Conservation (phyloP, 2,888 invertebrate genomes). For the Neoitamus cyanurus region DNA sequence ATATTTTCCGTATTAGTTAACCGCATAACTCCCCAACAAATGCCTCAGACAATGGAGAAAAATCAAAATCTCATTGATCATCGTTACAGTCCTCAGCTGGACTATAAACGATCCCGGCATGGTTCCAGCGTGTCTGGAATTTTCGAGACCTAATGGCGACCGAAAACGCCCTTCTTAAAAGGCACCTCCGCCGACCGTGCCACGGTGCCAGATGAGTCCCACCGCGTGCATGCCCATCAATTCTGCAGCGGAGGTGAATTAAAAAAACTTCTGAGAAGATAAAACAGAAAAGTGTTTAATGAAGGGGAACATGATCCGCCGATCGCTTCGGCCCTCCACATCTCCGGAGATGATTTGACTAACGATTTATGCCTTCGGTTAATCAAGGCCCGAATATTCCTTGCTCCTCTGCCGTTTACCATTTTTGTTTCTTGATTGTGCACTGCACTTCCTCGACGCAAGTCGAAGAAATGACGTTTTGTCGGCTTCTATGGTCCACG, state of each 20-base stretch:
- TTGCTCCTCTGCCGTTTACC: background rate
- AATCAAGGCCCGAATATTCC: conserved; percentile 47
- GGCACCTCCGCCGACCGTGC: background rate
- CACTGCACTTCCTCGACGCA: conserved; percentile 12
- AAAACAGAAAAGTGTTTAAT: conserved; percentile 51
- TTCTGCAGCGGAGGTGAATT: conserved; percentile 33
- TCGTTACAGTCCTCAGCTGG: conserved; percentile 16
- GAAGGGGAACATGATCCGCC: conserved; percentile 47
- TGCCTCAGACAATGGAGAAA: conserved; percentile 24
- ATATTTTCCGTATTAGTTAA: background rate
- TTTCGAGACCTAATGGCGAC: conserved; percentile 53
- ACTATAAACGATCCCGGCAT: conserved; percentile 43
- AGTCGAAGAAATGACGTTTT: conserved; percentile 47
- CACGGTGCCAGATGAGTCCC: background rate
- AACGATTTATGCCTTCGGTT: conserved; percentile 52
- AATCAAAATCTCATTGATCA: conserved; percentile 46
- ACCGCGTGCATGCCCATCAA: conserved; percentile 34
- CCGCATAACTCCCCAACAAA: background rate
- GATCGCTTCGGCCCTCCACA: conserved; percentile 7
- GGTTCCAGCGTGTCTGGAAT: conserved; percentile 52
- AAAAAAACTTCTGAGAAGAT: conserved; percentile 38
- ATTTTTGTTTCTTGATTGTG: background rate
- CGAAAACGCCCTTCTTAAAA: conserved; percentile 29
- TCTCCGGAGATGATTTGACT: conserved; percentile 48
- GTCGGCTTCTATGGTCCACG: conserved; percentile 29